Base-by-base conservation (phyloP, 1,140 invertebrate genomes). In the Branchinecta lindahli region DNA sequence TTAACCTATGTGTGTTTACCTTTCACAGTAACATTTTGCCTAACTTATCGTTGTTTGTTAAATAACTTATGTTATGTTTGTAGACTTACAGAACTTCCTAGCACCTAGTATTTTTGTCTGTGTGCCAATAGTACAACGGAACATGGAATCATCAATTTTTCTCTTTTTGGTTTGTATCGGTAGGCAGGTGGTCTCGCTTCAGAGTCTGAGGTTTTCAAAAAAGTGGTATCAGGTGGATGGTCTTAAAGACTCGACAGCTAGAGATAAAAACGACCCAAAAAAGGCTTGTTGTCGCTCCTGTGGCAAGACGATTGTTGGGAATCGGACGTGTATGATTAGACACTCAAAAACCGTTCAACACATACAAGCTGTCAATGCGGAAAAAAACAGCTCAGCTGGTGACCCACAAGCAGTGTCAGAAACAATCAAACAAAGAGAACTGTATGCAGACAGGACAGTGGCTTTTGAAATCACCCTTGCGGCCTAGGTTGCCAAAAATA, bases 291-390 rank as follows among this genome's bases (percentile, higher is more conserved):
- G 47, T 52, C 47, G 47, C n/a, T 52, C 9, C 9, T 52, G 47
- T 52, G 47, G 47, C 9, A 52, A 52, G 47, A 52, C 47, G 47
- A 52, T 52, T 52, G 47, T 52, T 52, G 47, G 47, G 47, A 52
- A 52, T 52, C 47, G 47, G 47, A 52, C 47, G 47, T 52, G 47
- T n/a, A 52, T 9, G 47, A 52, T 52, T 52, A 52, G 47, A 52
- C 47, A 52, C 47, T 52, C 47, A 52, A 52, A 52, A 52, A 52
- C 47, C n/a, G 47, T 52, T 52, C 47, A 52, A 52, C 47, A 52
- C 47, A 9, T 52, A n/a, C 47, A 52, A 52, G 47, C 47, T 52
- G 47, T 52, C 9, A 52, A 52, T 52, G n/a, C 47, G 47, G 47
- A n/a, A 52, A 52, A 52, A 52, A 52, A 52, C n/a, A n/a, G n/a